These are phyloP conservation scores for Larimichthys polyactis DNA, from an alignment of 2,113 vertebrate genomes.

Conservation along the genomic window DNA sequence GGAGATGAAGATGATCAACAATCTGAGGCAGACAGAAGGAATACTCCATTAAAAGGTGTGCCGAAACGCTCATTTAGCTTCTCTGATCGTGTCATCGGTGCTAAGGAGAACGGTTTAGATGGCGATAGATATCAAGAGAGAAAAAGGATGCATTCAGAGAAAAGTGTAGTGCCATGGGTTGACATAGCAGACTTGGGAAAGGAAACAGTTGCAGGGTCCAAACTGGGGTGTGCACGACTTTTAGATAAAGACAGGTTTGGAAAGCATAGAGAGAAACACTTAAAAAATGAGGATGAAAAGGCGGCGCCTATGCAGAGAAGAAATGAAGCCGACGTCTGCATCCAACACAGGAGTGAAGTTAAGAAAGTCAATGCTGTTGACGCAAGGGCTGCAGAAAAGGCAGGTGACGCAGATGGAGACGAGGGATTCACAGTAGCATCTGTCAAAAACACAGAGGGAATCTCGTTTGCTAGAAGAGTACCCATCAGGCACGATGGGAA, in stretches of 20 bases:
- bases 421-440: slow-evolving; percentile 74
- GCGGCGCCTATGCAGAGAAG: neutral
- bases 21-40: slow-evolving; percentile 24
- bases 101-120: slow-evolving; percentile 64
- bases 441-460: slow-evolving; percentile 76
- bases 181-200: slow-evolving; percentile 25
- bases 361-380: slow-evolving; percentile 42
- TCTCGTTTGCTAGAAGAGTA: slow-evolving; percentile 75
- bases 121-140: slow-evolving; percentile 26
- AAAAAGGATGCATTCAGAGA: slow-evolving; percentile 66
- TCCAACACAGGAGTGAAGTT: slow-evolving; percentile 33
- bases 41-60: slow-evolving; percentile 37
- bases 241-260: slow-evolving; percentile 41
- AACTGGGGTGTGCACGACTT: slow-evolving; percentile 31
- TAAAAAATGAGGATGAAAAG: slow-evolving; percentile 23
- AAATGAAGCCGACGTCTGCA: slow-evolving; percentile 12
- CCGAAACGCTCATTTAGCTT: slow-evolving; percentile 83
- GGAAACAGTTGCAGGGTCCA: slow-evolving; percentile 40
- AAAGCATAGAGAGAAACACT: slow-evolving; percentile 32
- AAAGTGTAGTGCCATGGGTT: slow-evolving; percentile 3
- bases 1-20: slow-evolving; percentile 56
- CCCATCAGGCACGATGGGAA: slow-evolving; percentile 72
- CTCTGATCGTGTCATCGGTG: slow-evolving; percentile 70
- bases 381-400: slow-evolving; percentile 37
- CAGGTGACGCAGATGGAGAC: slow-evolving; percentile 43